Base-by-base conservation (phyloP, 2,888 invertebrate species). In the Acanthosepion lycidas region DNA sequence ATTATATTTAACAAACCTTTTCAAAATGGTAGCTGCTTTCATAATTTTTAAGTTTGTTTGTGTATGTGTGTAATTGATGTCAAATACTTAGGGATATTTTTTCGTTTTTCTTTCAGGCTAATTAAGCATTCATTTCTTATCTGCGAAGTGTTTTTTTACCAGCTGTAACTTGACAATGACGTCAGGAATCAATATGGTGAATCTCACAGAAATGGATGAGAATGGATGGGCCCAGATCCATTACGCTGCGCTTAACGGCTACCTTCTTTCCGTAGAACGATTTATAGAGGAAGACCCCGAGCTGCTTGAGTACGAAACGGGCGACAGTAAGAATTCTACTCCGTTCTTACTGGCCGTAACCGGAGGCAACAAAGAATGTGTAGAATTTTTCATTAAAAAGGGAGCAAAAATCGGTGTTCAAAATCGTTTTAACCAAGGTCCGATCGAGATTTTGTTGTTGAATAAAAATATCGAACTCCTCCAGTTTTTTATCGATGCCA, bases 161-260 rank as follows among this genome's bases (percentile, higher is more conserved):
- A 23, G 28, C 18, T 48, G 18, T 20, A 3, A 42, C 20, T 94
- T 94, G 64, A 94, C 53, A 53, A 55, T 92, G 64, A 26, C 49
- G 26, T 8, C 49, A 49, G 51, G 28, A n/a, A 91, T 1, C 1
- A 94, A n/a, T 33, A 95, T 95, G 95, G 95, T 95, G 23, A 96
- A 95, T 91, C n/a, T 78, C 15, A 51, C 92, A 23, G 97, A 97
- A 53, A 96, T 96, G 91, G 97, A 97, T 95, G 97, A 97, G 94
- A 96, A 96, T 93, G 97, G 97, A 26, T 97, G 97, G 97, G 97
- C 96, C 55, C 97, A 97, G 95, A 96, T 97, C 94, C 97, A 97
- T 95, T 96, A 97, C 94, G 97, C 97, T 55, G 97, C 97, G 78
- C 97, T 96, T 95, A 95, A 97, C 9, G 97, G 97, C n/a, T 97